phyloP scores from a whole-genome alignment of 2,888 invertebrate species.

The Morpho deidamia region DNA sequence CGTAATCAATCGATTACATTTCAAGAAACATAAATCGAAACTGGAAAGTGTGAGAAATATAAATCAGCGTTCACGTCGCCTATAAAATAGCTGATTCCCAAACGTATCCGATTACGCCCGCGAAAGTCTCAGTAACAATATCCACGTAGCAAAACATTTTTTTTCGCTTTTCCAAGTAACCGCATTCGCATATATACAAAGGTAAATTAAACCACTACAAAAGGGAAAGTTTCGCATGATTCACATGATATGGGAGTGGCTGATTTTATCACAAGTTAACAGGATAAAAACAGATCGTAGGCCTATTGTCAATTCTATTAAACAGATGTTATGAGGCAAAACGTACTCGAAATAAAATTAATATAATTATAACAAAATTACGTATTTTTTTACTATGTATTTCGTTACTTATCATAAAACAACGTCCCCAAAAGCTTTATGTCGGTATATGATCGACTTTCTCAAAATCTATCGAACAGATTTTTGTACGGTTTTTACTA shows the following conservation, averaged over 20 bases:
- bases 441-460: no score
- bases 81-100: conserved; percentile 7
- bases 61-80: not conserved
- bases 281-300: conserved; percentile 6
- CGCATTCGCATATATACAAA: conserved; percentile 32
- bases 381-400: no score
- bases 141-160: conserved; percentile 25
- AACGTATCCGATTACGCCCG: conserved; percentile 20
- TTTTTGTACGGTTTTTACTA: no score
- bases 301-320: conserved; percentile 2
- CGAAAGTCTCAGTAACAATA: conserved; percentile 35
- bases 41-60: conserved; percentile 5
- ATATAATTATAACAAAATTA: no score
- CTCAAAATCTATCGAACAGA: no score
- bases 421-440: no score
- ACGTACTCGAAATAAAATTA: no score
- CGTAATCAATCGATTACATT: not conserved
- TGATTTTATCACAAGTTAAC: conserved; percentile 8
- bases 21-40: not conserved
- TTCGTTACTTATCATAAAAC: no score
- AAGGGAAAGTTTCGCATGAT: conserved; percentile 36
- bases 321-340: no score
- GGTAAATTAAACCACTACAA: conserved; percentile 40
- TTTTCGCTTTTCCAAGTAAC: conserved; percentile 19
- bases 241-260: conserved; percentile 18